Base-by-base conservation (phyloP, 2,113 vertebrate genomes). In the Myrmecobius fasciatus region DNA sequence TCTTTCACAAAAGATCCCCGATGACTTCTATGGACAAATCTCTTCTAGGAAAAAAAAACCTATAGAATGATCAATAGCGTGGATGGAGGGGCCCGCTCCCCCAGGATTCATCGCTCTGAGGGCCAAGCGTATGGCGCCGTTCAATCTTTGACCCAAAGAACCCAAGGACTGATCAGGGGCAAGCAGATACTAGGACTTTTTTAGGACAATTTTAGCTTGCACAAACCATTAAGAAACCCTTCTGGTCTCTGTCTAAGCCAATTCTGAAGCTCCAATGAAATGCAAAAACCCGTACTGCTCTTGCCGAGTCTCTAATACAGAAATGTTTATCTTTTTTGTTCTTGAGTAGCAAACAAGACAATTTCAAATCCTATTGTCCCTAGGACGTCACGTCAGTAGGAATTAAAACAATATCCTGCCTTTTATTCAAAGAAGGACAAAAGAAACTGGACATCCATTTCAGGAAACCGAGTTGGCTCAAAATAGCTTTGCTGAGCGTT, bases 71-170 rank as follows among this genome's bases (percentile, higher is more conserved):
- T n/a, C 60, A 56, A 67, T 56, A 26, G 67, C 67, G 14, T 83
- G n/a, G 83, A 90, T 6, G 36, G 95, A 60, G 91, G 94, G 26
- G 31, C 94, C 96, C 90, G 60, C 49, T 94, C 93, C n/a, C 67
- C 67, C 67, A 43, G 60, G 7, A 83, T 43, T 83, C 48, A 12
- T 47, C 28, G 89, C 53, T 88, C 53, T 52, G 53, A 95, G 92
- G 51, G 94, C 2, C 51, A 94, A 89, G 91, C 89, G 12, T 83
- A 97, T 95, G 96, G 96, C 96, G 95, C 96, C 93, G 7, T 92
- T 97, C 88, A 48, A 95, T 92, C 93, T 93, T 92, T 93, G 96
- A 95, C 92, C 92, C 92, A 83, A 90, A 94, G 92, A 52, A 91
- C 94, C 95, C 92, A 93, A 95, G 94, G 90, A 28, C 49, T 0